Evolutionary conservation across 2,797 vertebrate genomes (phyloP).

Genomic region (Falco cherrug): DNA sequence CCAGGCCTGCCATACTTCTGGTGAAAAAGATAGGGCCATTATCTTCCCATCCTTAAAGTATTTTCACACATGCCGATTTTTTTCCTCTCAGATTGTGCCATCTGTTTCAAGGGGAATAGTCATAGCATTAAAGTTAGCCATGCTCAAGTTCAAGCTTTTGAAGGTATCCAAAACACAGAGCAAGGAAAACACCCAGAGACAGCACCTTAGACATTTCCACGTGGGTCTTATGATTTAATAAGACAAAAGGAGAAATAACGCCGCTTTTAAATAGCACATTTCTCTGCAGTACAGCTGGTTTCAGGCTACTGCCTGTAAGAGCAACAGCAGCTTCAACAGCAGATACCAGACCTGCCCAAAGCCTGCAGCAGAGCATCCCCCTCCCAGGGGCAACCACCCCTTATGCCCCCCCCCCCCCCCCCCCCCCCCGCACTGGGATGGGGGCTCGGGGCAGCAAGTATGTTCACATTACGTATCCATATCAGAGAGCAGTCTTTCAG

Average conservation of each 20-base stretch:
- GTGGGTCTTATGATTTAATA: accelerated
- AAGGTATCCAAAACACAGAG: background rate
- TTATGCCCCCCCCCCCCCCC: no score
- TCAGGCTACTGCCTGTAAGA: accelerated
- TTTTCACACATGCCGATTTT: background rate
- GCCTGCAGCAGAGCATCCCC: background rate
- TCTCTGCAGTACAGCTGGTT: background rate
- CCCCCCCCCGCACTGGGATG: background rate
- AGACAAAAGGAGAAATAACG: background rate
- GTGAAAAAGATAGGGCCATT: no score
- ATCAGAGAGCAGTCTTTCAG: accelerated
- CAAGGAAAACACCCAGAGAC: accelerated
- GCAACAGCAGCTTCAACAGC: background rate
- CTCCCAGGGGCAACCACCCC: background rate
- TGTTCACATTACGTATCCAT: accelerated
- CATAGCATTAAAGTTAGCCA: no score
- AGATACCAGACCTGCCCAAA: background rate
- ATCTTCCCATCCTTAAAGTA: background rate
- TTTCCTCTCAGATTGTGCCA: background rate
- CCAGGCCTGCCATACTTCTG: background rate
- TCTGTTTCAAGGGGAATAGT: background rate
- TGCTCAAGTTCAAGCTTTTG: background rate
- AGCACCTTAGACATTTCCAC: background rate
- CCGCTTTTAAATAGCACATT: accelerated
- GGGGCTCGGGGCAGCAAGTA: background rate